Evolutionary conservation across 2,888 invertebrate genomes (phyloP).

Genomic region (Sphaeridia pumilis): DNA sequence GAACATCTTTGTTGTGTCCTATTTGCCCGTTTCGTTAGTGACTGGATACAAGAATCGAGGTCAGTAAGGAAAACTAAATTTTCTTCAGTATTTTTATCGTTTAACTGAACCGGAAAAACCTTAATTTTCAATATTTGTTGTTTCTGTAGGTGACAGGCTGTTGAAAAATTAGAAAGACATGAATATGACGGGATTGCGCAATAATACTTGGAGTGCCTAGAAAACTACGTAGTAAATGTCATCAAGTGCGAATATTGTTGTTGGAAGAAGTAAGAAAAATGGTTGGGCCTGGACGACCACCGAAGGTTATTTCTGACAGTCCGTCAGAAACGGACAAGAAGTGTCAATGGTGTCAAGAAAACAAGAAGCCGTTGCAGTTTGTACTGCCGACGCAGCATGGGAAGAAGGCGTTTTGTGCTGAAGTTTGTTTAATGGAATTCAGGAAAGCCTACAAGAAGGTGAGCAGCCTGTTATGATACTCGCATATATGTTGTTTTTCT

Average conservation of each 20-base stretch:
- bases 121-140: neutral
- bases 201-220: no score
- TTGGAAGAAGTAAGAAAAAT: no score
- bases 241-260: no score
- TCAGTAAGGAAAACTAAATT: no score
- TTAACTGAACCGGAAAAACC: no score
- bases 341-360: slow-evolving; percentile 77
- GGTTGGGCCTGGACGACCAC: slow-evolving; percentile 57
- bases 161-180: neutral
- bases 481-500: neutral
- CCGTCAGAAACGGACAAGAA: slow-evolving; percentile 43
- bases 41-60: no score
- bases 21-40: no score
- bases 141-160: neutral
- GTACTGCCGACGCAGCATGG: slow-evolving; percentile 76
- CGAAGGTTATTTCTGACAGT: no score
- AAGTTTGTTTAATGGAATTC: slow-evolving; percentile 76
- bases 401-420: slow-evolving; percentile 85
- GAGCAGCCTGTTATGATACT: slow-evolving; percentile 4
- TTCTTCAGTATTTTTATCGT: no score
- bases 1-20: no score
- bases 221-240: no score
- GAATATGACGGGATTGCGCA: no score
- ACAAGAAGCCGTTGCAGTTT: slow-evolving; percentile 59
- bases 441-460: slow-evolving; percentile 71